Evolutionary conservation across 1,140 invertebrate genomes (phyloP), one percentile per base, ranked within the genome.

Genomic region (Lepidotrigona ventralis): DNA sequence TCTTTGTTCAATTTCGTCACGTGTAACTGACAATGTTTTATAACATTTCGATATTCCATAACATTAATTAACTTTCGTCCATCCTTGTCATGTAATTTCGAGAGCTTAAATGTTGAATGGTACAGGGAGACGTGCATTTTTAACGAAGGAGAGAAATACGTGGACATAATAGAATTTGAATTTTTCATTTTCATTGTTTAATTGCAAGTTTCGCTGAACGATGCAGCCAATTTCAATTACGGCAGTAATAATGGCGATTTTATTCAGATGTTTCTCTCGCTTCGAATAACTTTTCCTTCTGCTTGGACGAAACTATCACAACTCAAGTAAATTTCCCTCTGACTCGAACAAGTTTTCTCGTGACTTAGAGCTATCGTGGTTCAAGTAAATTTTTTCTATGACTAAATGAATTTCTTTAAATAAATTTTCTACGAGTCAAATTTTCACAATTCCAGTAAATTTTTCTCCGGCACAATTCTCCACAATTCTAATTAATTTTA

Each of bases 401-500:
- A n/a, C 58, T 14, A 46, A 46, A 46, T 8, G 2, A 60, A 14
- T 21, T 4, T 23, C 39, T 12, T 60, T 60, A 60, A 60, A 5
- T n/a, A n/a, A 60, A n/a, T n/a, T 60, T 60, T n/a, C 58, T 12
- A 54, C 0, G 53, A 54, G 17, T 54, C 53, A 17, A 54, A 54
- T 54, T 54, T 54, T 15, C 1, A 58, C 0, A 21, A 58, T 23
- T 23, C 56, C 11, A 12, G 12, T 23, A 46, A 58, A 23, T 58
- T 58, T 23, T 58, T 2, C 21, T 2, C 0, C 23, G 56, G 23
- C 21, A 23, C 56, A 23, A 58, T 23, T 58, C n/a, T 56, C 19
- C 8, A 21, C 0, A 21, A 21, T 8, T 56, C 0, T 17, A n/a
- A 9, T 0, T n/a, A n/a, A 15, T n/a, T n/a, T n/a, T n/a, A n/a